These are phyloP conservation scores for Volucella inanis DNA, from an alignment of 2,888 invertebrate species.

Conservation along the genomic window DNA sequence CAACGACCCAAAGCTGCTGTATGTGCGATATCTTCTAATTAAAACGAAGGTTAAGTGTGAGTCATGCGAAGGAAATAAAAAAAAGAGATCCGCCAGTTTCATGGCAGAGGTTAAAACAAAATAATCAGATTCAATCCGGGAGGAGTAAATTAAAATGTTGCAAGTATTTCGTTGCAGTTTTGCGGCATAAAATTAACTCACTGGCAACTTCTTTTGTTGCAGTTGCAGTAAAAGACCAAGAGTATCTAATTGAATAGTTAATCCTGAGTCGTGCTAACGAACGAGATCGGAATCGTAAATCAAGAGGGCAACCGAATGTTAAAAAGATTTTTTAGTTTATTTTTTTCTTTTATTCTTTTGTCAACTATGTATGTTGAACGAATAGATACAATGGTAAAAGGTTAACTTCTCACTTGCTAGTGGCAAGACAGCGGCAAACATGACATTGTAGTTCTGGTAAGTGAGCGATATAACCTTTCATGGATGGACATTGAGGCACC, in stretches of 20 bases:
- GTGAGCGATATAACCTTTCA: no score
- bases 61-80: constrained; percentile 45
- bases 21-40: constrained; percentile 64
- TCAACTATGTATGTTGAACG: no score
- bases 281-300: constrained; percentile 32
- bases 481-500: no score
- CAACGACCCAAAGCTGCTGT: not conserved
- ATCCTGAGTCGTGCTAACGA: constrained; percentile 44
- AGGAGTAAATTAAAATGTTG: constrained; percentile 71
- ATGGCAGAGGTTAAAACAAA: constrained; percentile 23
- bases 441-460: no score
- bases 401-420: no score
- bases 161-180: constrained; percentile 63
- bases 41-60: constrained; percentile 71
- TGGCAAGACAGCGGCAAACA: no score
- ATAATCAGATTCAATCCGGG: constrained; percentile 70
- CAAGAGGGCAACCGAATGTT: constrained; percentile 14
- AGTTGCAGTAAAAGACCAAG: constrained; percentile 37
- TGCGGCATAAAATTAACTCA: constrained; percentile 66
- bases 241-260: constrained; percentile 63
- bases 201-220: not conserved
- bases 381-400: no score
- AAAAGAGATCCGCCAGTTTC: not conserved
- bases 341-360: no score
- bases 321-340: no score